Base-by-base conservation (phyloP, 2,113 vertebrate species). In the Typhlomys cinereus region DNA sequence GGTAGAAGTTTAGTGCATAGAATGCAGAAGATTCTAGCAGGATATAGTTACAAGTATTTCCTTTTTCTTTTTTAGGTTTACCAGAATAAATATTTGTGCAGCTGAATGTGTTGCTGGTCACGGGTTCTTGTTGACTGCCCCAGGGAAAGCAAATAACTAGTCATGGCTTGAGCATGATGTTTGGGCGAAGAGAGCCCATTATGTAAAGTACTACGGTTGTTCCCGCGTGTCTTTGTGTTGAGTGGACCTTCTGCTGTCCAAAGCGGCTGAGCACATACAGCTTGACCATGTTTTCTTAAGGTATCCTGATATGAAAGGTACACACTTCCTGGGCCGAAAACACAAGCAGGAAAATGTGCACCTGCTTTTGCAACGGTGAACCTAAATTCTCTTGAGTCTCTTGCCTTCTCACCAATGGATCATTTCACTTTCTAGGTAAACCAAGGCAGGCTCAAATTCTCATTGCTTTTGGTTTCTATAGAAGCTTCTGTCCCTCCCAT, bases 41-140 rank as follows among this genome's bases (percentile, higher is more conserved):
- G 73, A 93, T 96, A 87, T 95, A 81, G 92, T 96, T 91, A 92
- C 75, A 94, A 44, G 36, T 61, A 46, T 80, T 84, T 87, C 50
- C 62, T 89, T 95, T 89, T 87, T 67, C 83, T 85, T 94, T 95
- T 89, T 93, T 88, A 92, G 73, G 61, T 94, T 95, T 91, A 96
- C 84, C 52, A 91, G 87, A 78, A 81, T 82, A 96, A 96, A 94
- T 94, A 96, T 96, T 96, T 97, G 91, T 86, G 70, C 95, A 96
- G 95, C 95, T 93, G 87, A 89, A 93, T 84, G 87, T 69, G 87
- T 92, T 96, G 76, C 86, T 89, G n/a, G 84, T 92, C 62, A 76
- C 48, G 64, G 48, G 76, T 91, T 88, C 84, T 89, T 81, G 39
- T 57, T 78, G 75, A 57, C 50, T 76, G 89, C 64, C 67, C 66